Percentiles rank a stretch among this genome's conserved stretches.
These are phyloP conservation scores for Collichthys lucidus DNA, from an alignment of 2,113 vertebrate genomes.

Conservation along the genomic window DNA sequence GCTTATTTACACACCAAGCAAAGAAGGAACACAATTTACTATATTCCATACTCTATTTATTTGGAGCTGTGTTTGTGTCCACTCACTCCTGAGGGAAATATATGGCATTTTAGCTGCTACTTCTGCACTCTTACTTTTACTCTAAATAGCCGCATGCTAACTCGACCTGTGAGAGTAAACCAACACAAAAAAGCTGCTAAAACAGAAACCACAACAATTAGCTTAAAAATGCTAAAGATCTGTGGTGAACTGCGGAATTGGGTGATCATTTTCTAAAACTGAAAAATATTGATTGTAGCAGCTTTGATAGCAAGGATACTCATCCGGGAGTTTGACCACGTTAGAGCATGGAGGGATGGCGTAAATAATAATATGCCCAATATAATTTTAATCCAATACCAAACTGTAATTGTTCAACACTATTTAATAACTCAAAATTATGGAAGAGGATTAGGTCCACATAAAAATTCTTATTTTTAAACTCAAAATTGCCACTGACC, in stretches of 20 bases:
- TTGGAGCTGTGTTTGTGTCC: neutral
- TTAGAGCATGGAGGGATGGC: neutral
- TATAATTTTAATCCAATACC: neutral
- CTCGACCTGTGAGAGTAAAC: neutral
- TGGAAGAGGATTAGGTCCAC: no score
- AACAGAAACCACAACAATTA: neutral
- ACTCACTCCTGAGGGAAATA: neutral
- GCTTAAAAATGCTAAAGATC: neutral
- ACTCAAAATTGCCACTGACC: no score
- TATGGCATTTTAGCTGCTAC: neutral
- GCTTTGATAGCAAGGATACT: neutral
- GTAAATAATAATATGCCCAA: no score
- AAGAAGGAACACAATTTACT: neutral
- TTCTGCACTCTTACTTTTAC: neutral
- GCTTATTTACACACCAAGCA: neutral
- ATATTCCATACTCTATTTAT: neutral
- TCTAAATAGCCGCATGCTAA: neutral
- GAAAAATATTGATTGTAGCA: neutral
- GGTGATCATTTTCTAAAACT: neutral
- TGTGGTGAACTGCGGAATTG: neutral
- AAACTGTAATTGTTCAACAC: neutral
- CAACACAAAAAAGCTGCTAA: neutral
- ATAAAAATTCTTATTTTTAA: no score
- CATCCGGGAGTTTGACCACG: neutral
- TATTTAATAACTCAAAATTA: neutral